phyloP scores from a whole-genome alignment of 2,797 vertebrate genomes.

The Eupleurogrammus muticus region DNA sequence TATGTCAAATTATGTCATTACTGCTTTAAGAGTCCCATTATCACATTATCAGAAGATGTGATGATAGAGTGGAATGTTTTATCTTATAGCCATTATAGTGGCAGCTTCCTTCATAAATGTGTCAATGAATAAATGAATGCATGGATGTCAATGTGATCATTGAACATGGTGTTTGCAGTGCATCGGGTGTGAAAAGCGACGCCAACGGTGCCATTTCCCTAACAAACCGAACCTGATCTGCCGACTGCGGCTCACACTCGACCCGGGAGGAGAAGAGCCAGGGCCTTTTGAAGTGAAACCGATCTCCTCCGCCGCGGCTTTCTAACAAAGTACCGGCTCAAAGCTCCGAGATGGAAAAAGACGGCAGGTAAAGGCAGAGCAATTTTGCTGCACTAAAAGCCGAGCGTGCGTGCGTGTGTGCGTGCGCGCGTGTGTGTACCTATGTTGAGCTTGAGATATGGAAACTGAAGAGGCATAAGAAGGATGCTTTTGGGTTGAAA shows the following conservation, averaged over 20 bases:
- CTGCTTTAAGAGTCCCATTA: slow-evolving; percentile 1
- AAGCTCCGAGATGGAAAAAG: slow-evolving; percentile 31
- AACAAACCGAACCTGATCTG: slow-evolving; percentile 15
- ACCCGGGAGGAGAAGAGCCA: slow-evolving; percentile 25
- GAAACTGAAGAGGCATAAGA: slow-evolving; percentile 27
- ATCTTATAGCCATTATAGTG: background rate
- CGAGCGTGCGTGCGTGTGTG: slow-evolving; percentile 5
- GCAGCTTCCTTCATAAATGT: background rate
- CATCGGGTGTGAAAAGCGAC: slow-evolving; percentile 1
- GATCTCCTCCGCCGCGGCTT: slow-evolving; percentile 33
- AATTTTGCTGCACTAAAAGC: slow-evolving; percentile 18
- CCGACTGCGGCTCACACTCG: slow-evolving; percentile 31
- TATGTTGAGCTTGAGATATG: background rate
- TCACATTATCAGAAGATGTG: background rate
- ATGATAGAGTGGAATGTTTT: background rate
- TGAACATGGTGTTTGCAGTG: background rate
- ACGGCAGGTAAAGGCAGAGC: slow-evolving; percentile 39
- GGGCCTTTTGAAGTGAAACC: slow-evolving; percentile 56
- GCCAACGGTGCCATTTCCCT: background rate
- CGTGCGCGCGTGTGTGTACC: background rate
- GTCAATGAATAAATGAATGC: too few relatives aligned
- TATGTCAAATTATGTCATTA: background rate
- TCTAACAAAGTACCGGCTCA: slow-evolving; percentile 44
- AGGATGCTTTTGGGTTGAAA: slow-evolving; percentile 45
- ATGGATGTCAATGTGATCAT: background rate